Conservation (phyloP, 2,888 invertebrate genomes). For the Melanostoma mellinum region DNA sequence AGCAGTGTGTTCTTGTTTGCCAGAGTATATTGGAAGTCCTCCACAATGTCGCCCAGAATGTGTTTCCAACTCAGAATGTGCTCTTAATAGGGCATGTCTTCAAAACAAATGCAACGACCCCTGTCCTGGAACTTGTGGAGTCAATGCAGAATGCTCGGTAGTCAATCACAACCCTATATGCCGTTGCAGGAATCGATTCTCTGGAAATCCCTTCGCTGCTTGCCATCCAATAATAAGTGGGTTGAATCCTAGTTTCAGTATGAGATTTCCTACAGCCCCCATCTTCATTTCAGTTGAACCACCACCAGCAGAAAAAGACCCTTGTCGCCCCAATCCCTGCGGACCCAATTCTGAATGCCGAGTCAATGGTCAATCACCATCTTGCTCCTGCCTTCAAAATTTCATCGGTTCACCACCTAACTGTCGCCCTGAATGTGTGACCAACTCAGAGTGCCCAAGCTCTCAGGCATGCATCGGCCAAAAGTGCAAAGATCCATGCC, state of each 20-base stretch:
- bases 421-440: conserved; percentile 91
- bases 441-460: conserved; percentile 89
- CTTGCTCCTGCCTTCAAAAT: conserved; percentile 87
- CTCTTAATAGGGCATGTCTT: conserved; percentile 86
- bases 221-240: conserved; percentile 82
- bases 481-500: conserved; percentile 89
- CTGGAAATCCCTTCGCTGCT: conserved; percentile 82
- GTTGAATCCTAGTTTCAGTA: conserved; percentile 12
- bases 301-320: conserved; percentile 81
- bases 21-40: conserved; percentile 88
- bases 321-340: conserved; percentile 90
- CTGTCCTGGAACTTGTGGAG: conserved; percentile 89
- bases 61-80: conserved; percentile 87
- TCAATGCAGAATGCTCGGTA: conserved; percentile 89
- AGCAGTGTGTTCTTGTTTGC: conserved; percentile 87
- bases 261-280: conserved; percentile 41
- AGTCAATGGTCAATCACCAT: conserved; percentile 85
- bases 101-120: conserved; percentile 89
- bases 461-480: conserved; percentile 89
- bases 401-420: conserved; percentile 89
- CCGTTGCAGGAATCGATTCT: conserved; percentile 84
- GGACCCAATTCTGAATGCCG: conserved; percentile 90
- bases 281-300: conserved; percentile 73
- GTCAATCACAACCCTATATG: conserved; percentile 91
- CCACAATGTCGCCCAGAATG: conserved; percentile 89